Base-by-base conservation (phyloP, 2,797 vertebrate species). In the Sebastes cheni region DNA sequence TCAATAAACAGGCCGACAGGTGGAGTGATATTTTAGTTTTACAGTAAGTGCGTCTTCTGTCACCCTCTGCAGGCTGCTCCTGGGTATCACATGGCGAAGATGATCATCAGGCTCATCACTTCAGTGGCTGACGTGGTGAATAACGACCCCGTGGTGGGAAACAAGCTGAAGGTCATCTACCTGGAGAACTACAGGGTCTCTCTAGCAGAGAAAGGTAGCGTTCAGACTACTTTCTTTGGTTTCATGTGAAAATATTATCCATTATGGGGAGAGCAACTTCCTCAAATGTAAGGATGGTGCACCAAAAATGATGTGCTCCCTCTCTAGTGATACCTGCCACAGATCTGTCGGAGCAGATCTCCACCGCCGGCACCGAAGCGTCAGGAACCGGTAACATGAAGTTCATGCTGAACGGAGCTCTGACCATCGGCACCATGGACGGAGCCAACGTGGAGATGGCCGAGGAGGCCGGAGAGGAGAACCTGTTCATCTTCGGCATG, bases 371-470 rank as follows among this genome's bases (percentile, higher is more conserved):
- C 76, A 99, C 98, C 0, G 98, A 99, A 81, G 98, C 98, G 0
- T 99, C 98, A 0, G 98, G 98, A 4, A 99, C 98, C 0, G 98
- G 98, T 5, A 99, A 99, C 91, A 99, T 99, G 98, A 99, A 99
- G 85, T 99, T 99, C 95, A 99, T 99, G 98, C 92, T 99, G 89
- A 99, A 99, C 0, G 98, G 98, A 0, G 97, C 98, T 0, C 95
- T 99, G 86, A 99, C 98, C 90, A 99, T 99, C 0, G 98, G 98
- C 82, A 99, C 98, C 78, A 98, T 99, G 98, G 98, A 99, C 6
- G 98, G 98, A 2, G 98, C 98, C 92, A 99, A 98, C 0, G 98
- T 99, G 82, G 98, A 99, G 89, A 99, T 99, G 98, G 98, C 97
- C 0, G 98, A 99, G 89, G 98, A 99, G 89, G 98, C 98, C 0